Evolutionary conservation across 2,888 invertebrate species (phyloP).

Genomic region (Dione juno): DNA sequence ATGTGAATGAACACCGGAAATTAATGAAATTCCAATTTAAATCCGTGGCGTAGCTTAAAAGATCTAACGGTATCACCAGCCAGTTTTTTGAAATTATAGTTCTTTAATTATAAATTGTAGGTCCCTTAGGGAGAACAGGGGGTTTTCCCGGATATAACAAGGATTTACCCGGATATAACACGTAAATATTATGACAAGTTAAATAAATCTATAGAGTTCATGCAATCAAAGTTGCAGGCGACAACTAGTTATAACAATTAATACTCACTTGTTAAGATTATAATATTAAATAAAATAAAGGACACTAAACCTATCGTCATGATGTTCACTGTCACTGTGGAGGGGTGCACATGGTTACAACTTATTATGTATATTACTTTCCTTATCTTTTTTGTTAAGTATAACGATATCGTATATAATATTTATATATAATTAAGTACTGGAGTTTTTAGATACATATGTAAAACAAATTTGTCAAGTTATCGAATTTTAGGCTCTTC

Average conservation of each 20-base stretch:
- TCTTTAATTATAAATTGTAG: no score
- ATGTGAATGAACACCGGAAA: no score
- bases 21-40: no score
- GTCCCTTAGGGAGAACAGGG: no score
- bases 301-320: neutral
- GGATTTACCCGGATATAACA: neutral
- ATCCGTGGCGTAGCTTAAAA: no score
- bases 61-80: no score
- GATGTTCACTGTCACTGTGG: neutral
- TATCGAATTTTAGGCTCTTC: no score
- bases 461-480: neutral
- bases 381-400: neutral
- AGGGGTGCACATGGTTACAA: neutral
- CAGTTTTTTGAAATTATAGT: no score
- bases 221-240: neutral
- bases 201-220: no score
- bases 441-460: neutral
- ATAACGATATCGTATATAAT: neutral
- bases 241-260: neutral
- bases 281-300: neutral
- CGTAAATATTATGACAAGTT: no score
- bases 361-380: neutral
- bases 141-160: no score
- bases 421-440: neutral
- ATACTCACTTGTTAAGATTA: neutral